A percentile compares a stretch with the other conserved stretches of the same genome.
These are phyloP conservation scores for Megastigmus dorsalis DNA, from an alignment of 2,888 invertebrate species.

Conservation along the genomic window DNA sequence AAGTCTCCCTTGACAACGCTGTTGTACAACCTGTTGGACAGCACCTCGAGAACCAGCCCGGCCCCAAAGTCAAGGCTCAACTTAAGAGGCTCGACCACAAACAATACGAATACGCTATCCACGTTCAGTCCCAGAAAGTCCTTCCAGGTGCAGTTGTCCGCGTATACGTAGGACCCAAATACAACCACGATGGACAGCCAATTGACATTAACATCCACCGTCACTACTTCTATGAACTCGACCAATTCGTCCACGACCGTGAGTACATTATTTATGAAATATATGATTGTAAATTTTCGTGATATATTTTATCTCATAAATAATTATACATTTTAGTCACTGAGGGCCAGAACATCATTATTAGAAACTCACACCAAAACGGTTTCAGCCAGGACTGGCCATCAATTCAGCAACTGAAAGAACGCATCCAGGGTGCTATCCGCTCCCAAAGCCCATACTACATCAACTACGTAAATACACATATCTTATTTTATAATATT, in stretches of 20 bases:
- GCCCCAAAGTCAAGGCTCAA: constrained; percentile 77
- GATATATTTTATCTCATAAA: neutral
- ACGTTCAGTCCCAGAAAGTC: constrained; percentile 78
- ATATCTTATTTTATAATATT: neutral
- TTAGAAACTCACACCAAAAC: constrained; percentile 80
- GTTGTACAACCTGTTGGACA: constrained; percentile 57
- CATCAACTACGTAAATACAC: constrained; percentile 66
- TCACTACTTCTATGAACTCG: constrained; percentile 80
- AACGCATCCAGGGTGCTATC: constrained; percentile 78
- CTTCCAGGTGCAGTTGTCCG: constrained; percentile 80
- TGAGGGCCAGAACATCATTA: constrained; percentile 81
- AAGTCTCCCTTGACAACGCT: constrained; percentile 78
- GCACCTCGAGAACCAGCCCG: constrained; percentile 68
- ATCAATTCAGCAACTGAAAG: constrained; percentile 80
- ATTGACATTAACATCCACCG: constrained; percentile 79
- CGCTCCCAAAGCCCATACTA: constrained; percentile 71
- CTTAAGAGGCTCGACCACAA: constrained; percentile 84
- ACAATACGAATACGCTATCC: constrained; percentile 79
- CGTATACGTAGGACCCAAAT: constrained; percentile 83
- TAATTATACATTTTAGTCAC: constrained; percentile 72
- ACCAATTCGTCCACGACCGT: constrained; percentile 77
- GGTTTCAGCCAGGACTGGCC: constrained; percentile 73
- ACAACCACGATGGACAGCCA: constrained; percentile 77
- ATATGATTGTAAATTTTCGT: no score
- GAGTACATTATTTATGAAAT: constrained; percentile 64